Evolutionary conservation across 35 echinoderm and acorn worm species (phyloP).

Genomic region (Stichopus chloronotus): DNA sequence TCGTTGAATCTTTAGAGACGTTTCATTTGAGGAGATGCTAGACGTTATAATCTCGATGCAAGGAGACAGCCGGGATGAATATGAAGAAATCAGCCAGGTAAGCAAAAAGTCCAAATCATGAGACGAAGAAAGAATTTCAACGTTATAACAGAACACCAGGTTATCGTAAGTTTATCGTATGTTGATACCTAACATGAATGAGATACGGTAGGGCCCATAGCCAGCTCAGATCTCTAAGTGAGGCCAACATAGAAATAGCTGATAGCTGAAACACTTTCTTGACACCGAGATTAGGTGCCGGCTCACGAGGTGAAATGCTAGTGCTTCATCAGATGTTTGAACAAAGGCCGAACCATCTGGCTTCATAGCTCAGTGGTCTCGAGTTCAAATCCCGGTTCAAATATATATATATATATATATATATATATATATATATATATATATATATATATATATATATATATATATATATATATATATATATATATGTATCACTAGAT

Average conservation of each 20-base stretch:
- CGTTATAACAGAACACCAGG: neutral
- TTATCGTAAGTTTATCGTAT: neutral
- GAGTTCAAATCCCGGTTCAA: no score
- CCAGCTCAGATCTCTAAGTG: no score
- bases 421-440: slow-evolving; percentile 16
- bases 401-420: neutral
- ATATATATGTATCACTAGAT: neutral
- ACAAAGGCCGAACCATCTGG: no score
- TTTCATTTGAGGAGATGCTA: slow-evolving; percentile 25
- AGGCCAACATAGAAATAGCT: no score
- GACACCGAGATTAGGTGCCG: no score
- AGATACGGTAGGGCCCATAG: no score
- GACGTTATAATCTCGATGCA: neutral
- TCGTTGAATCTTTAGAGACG: neutral
- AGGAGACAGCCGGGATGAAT: slow-evolving; percentile 29
- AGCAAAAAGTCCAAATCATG: neutral
- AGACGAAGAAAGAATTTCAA: neutral
- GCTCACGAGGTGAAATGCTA: no score
- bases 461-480: slow-evolving; percentile 17
- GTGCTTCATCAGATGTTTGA: no score
- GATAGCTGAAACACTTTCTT: neutral
- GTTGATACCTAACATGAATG: neutral
- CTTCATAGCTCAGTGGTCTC: no score
- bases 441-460: slow-evolving; percentile 16
- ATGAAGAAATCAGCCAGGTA: slow-evolving; percentile 25